phyloP scores from a whole-genome alignment of 2,113 vertebrate genomes.

The Gnathonemus echidnorhynchus region DNA sequence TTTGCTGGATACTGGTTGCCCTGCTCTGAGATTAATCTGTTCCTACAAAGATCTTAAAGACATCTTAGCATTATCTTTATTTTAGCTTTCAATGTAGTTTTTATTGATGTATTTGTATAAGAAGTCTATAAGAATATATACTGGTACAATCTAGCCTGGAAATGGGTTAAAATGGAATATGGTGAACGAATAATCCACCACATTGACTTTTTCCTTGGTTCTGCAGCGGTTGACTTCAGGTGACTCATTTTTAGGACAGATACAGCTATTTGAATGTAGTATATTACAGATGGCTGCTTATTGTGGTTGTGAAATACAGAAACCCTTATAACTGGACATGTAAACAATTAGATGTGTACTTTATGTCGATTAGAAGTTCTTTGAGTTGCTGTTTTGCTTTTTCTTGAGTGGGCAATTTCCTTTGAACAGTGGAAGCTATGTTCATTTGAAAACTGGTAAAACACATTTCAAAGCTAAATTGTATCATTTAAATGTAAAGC shows the following conservation, averaged over 20 bases:
- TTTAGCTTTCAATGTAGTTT: neutral
- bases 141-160: neutral
- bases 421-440: neutral
- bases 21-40: neutral
- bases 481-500: neutral
- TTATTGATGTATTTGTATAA: neutral
- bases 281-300: neutral
- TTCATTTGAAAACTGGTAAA: neutral
- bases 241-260: neutral
- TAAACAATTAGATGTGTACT: neutral
- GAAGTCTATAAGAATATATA: neutral
- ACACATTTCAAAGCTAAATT: neutral
- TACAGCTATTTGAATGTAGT: neutral
- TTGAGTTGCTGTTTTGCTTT: neutral
- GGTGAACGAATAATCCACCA: neutral
- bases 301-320: neutral
- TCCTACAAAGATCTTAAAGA: neutral
- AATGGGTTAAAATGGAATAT: neutral
- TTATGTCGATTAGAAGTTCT: neutral
- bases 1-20: neutral
- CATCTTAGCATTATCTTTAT: neutral
- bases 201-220: neutral
- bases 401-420: neutral
- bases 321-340: neutral
- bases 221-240: neutral